Evolutionary conservation across 64 coral and sea anemone species (phyloP).

Genomic region (Platygyra sinensis): DNA sequence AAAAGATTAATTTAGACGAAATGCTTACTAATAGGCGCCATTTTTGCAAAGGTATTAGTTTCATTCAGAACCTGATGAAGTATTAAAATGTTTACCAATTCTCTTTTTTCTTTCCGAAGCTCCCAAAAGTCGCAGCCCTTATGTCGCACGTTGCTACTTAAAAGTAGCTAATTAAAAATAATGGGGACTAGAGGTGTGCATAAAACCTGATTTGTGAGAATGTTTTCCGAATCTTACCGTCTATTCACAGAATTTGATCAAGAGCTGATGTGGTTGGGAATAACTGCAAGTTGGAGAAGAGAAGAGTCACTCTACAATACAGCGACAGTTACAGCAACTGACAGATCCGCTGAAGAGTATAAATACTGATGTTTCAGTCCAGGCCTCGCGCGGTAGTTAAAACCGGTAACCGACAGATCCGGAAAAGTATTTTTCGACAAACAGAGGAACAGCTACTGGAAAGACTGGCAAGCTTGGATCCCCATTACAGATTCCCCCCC

Average conservation of each 20-base stretch:
- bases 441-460: constrained; percentile 9
- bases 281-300: background rate
- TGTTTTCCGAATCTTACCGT: background rate
- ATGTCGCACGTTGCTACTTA: too few relatives aligned
- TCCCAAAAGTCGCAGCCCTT: too few relatives aligned
- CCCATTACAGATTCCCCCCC: background rate
- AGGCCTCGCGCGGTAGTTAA: constrained; percentile 3
- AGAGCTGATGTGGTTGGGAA: background rate
- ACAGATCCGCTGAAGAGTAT: background rate
- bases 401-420: background rate
- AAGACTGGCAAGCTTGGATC: background rate
- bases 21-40: too few relatives aligned
- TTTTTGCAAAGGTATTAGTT: too few relatives aligned
- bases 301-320: background rate
- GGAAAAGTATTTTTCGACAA: constrained; percentile 5
- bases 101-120: too few relatives aligned
- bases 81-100: too few relatives aligned
- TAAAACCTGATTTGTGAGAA: too few relatives aligned
- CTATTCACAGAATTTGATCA: background rate
- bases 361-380: constrained; percentile 1
- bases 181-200: too few relatives aligned
- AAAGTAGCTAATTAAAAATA: too few relatives aligned
- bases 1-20: too few relatives aligned
- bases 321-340: background rate
- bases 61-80: too few relatives aligned